Base-by-base conservation (phyloP, 2,888 invertebrate species). In the Pristionchus entomophagus region DNA sequence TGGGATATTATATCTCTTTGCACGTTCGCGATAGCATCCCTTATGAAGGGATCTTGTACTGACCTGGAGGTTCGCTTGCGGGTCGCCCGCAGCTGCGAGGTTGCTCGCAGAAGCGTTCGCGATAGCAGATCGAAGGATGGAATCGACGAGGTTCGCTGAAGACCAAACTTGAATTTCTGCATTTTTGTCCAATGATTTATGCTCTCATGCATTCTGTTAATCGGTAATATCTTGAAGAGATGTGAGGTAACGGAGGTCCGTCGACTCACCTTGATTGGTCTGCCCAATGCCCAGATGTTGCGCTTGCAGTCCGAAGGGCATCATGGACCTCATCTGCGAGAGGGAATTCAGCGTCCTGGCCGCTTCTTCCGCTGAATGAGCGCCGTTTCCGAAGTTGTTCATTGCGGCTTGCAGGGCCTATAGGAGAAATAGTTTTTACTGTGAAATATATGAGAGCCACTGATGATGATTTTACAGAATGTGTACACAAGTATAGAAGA, bases 251-350 rank as follows among this genome's bases (percentile, higher is more conserved):
- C n/a, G n/a, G n/a, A n/a, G n/a, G n/a, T n/a, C n/a, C 59, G 59
- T 59, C n/a, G 22, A 2, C 77, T 45, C 12, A 82, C 82, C 59
- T n/a, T 82, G 82, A 82, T 59, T 59, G 29, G 22, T 41, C 19
- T 32, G 26, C 41, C 45, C 22, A 10, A 65, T n/a, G 35, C 62
- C 65, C 17, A 62, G 32, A 10, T 65, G 65, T 19, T 65, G 65
- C 65, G 29, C 17, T 12, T 73, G 73, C 65, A 84, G 65, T 32
- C 65, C 62, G 65, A 84, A 84, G n/a, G 62, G 62, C 62, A 84
- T 45, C 32, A 32, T 22, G 12, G 38, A n/a, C 19, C 83, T 41
- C 62, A 84, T 62, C 49, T 84, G 83, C 0, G n/a, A 38, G 5
- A 84, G 65, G 22, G 83, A 45, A 29, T 83, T 83, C 62, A 83